These are phyloP conservation scores for Apamea sordens DNA, from an alignment of 2,888 invertebrate genomes.

Conservation along the genomic window DNA sequence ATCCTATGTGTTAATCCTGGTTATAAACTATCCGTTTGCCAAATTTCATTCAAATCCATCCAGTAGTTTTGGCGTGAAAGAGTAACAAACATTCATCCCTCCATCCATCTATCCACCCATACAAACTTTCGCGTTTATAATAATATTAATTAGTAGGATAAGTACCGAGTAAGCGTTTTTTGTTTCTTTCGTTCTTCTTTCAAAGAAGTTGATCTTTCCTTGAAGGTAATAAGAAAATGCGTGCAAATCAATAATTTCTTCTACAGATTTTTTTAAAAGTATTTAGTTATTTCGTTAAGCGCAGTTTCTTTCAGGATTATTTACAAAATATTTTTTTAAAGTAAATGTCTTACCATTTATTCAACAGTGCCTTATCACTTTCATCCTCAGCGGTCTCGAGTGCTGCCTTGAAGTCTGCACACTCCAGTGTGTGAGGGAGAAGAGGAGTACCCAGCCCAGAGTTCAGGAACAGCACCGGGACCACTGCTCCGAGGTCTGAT, in stretches of 20 bases:
- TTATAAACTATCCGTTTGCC: too few species aligned
- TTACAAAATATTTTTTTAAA: background rate
- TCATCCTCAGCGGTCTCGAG: conserved; percentile 92
- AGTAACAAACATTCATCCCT: too few species aligned
- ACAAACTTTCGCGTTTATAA: too few species aligned
- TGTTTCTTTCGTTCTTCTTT: too few species aligned
- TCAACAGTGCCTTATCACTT: conserved; percentile 90
- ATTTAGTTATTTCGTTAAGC: background rate
- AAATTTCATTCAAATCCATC: too few species aligned
- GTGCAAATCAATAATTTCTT: too few species aligned
- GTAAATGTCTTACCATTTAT: conserved; percentile 90
- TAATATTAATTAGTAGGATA: too few species aligned
- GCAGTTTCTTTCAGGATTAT: background rate
- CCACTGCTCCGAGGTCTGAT: conserved; percentile 93
- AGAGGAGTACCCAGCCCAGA: conserved; percentile 94
- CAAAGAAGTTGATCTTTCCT: background rate
- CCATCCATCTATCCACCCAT: too few species aligned
- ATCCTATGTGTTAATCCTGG: too few species aligned
- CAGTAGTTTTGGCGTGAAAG: too few species aligned
- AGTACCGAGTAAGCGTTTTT: too few species aligned
- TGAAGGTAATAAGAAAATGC: background rate
- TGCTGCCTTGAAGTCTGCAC: conserved; percentile 94
- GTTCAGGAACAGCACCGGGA: conserved; percentile 94
- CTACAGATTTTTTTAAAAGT: background rate
- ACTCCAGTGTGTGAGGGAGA: conserved; percentile 94